Evolutionary conservation across 2,113 vertebrate genomes (phyloP), one percentile per base, ranked within the genome.

Genomic region (Dicentrarchus labrax): DNA sequence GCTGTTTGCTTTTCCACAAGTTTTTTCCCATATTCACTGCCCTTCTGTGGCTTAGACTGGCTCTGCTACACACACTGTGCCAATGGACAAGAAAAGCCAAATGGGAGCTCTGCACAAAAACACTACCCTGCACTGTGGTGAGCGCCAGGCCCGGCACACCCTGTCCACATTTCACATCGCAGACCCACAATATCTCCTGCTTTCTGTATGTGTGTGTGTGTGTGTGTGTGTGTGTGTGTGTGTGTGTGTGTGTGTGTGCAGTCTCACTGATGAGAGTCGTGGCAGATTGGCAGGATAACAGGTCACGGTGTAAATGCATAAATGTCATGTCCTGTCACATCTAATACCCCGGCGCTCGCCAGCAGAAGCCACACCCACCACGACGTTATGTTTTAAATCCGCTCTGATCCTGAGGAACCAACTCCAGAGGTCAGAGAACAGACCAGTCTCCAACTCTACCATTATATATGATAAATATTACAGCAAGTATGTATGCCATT

Each of bases 1-100:
- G 74, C 85, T 91, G 86, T 89, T 92, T 91, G 84, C 89, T 92
- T 94, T 94, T 93, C 89, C 90, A 90, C 60, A 53, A 53, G 61
- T 84, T 85, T 4, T 30, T 80, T 85, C 87, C 85, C 84, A 70
- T 76, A 83, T 84, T 83, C 70, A 38, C 74, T 79, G 66, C 72
- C 72, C 73, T 73, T 88, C 86, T 93, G 93, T 71, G 91, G 93
- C 86, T 94, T 86, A 48, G 87, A 72, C 68, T 80, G 78, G 83
- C 83, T 88, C 65, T 57, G 78, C 73, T 67, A 39, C 83, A 78
- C 86, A 69, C 82, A 72, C 80, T 70, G 80, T 75, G 86, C 91
- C 89, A 91, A 83, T 53, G 71, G 67, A 86, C 84, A 86, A 87
- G 87, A 61, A 83, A 48, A 82, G 65, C 56, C 89, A 91, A 93